Percentiles rank a stretch among this genome's conserved stretches.
These are phyloP conservation scores for Paratilapia polleni DNA, from an alignment of 2,113 vertebrate species.

Conservation along the genomic window DNA sequence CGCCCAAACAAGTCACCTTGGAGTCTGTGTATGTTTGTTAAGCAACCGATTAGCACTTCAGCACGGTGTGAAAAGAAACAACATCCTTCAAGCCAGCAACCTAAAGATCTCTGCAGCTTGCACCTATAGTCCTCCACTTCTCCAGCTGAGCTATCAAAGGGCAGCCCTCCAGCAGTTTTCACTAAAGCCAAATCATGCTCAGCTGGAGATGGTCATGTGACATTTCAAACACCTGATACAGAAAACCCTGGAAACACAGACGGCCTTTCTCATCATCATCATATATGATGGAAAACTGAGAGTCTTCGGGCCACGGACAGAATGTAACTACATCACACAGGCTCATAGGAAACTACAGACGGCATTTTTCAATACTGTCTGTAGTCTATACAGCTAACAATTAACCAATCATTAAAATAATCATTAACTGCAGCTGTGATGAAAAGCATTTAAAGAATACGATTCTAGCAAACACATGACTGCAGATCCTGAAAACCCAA, in stretches of 20 bases:
- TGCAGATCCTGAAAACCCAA: not conserved
- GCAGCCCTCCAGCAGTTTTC: accelerated
- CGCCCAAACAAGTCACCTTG: not conserved
- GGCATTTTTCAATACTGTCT: not conserved
- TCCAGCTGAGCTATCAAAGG: not conserved
- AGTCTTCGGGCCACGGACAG: not conserved
- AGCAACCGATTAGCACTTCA: not conserved
- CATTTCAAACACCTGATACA: not conserved
- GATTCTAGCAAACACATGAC: not conserved
- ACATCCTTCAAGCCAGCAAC: not conserved
- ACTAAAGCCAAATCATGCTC: not conserved
- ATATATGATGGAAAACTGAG: not conserved
- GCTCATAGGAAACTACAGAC: not conserved
- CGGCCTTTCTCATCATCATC: not conserved
- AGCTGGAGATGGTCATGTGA: not conserved
- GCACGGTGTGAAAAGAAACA: not conserved
- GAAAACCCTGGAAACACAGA: not conserved
- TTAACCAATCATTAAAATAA: not conserved
- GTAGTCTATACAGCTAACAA: not conserved
- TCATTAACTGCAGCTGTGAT: not conserved
- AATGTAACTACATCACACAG: not conserved
- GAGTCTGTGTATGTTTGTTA: accelerated
- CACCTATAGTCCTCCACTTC: too few relatives aligned
- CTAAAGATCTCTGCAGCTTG: not conserved
- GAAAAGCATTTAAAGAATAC: too few relatives aligned